Conservation (phyloP, 2,113 vertebrate species). For the Tyrannus savana region DNA sequence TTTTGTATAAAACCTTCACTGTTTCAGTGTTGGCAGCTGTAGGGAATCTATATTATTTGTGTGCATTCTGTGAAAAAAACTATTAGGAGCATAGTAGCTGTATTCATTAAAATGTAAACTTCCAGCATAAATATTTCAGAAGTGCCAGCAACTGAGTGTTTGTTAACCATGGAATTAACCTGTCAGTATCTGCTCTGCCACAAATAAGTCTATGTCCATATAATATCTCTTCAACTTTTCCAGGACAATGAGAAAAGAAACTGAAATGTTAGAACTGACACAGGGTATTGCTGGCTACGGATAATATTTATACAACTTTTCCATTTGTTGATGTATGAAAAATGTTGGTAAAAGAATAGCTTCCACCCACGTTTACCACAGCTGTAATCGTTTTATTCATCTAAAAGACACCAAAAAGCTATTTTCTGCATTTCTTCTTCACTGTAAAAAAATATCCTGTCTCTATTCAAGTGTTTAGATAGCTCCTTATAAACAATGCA, state of each 20-base stretch:
- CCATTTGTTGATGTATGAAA: conserved; percentile 79
- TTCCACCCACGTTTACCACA: conserved; percentile 79
- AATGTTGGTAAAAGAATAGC: conserved; percentile 73
- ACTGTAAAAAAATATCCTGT: conserved; percentile 49
- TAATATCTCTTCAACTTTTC: conserved; percentile 50
- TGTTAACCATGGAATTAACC: conserved; percentile 56
- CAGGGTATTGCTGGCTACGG: conserved; percentile 62
- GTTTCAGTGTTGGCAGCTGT: conserved; percentile 79
- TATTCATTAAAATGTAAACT: conserved; percentile 80
- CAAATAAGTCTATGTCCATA: conserved; percentile 21
- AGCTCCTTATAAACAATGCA: conserved; percentile 84
- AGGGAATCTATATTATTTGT: conserved; percentile 84
- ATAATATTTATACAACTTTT: conserved; percentile 78
- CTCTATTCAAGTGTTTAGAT: conserved; percentile 78
- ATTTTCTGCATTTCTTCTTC: conserved; percentile 69
- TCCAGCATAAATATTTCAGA: conserved; percentile 66
- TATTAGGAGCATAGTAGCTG: conserved; percentile 74
- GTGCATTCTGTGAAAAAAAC: conserved; percentile 78
- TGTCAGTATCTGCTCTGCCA: conserved; percentile 35
- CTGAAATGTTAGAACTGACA: conserved; percentile 70
- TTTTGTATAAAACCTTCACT: conserved; percentile 77
- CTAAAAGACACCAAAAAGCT: conserved; percentile 73
- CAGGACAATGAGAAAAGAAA: conserved; percentile 63
- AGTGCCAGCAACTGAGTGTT: conserved; percentile 63
- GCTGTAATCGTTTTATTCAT: conserved; percentile 81